Conservation (phyloP, 1,140 invertebrate species). For the Planococcus citri region DNA sequence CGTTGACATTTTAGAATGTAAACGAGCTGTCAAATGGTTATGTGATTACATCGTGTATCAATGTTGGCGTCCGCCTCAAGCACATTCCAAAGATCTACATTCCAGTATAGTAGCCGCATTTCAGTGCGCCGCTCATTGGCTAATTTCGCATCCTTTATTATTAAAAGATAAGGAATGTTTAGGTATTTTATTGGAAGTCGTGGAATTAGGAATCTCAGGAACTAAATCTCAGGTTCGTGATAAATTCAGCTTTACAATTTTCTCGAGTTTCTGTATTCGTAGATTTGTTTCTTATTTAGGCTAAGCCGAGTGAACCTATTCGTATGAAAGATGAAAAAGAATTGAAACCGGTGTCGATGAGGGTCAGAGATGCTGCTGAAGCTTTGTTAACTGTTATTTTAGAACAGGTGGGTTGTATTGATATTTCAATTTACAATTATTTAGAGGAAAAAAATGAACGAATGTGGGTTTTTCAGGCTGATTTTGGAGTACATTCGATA, state of each 20-base stretch:
- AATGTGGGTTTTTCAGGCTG: constrained; percentile 69
- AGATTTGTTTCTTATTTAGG: constrained; percentile 36
- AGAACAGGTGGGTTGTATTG: constrained; percentile 54
- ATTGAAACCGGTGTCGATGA: constrained; percentile 87
- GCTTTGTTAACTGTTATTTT: constrained; percentile 77
- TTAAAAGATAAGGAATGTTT: constrained; percentile 86
- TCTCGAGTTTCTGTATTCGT: neutral
- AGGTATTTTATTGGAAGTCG: constrained; percentile 84
- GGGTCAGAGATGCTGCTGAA: constrained; percentile 91
- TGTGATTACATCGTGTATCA: constrained; percentile 95
- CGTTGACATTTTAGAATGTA: constrained; percentile 77
- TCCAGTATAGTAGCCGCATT: constrained; percentile 94
- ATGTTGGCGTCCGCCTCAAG: constrained; percentile 85
- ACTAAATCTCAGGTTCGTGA: constrained; percentile 57
- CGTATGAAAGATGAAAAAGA: constrained; percentile 94
- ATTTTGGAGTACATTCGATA: constrained; percentile 67
- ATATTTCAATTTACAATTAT: neutral
- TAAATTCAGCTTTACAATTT: neutral
- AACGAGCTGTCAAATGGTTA: constrained; percentile 91
- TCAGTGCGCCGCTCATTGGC: constrained; percentile 80
- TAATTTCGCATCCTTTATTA: constrained; percentile 74
- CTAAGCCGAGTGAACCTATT: constrained; percentile 73
- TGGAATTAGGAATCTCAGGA: constrained; percentile 94
- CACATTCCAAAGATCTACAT: constrained; percentile 94
- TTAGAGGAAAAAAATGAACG: constrained; percentile 10